Evolutionary conservation across 2,113 vertebrate genomes (phyloP).

Genomic region (Bufo gargarizans): DNA sequence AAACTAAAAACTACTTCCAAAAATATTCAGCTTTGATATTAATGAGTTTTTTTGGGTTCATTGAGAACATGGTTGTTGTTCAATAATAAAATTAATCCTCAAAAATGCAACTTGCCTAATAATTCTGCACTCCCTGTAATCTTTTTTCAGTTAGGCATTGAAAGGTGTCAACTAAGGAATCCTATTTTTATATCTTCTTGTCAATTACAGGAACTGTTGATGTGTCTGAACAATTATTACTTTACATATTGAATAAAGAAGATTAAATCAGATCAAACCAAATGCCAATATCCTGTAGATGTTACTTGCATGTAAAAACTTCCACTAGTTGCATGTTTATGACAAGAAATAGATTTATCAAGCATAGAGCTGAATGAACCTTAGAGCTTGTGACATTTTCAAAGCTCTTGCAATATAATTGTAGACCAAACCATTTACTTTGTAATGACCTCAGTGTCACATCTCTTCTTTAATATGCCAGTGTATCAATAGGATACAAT

Average conservation of each 20-base stretch:
- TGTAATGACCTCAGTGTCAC: background rate
- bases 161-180: no score
- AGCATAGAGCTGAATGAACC: constrained; percentile 3
- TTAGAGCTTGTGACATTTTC: constrained; percentile 26
- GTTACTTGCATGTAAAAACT: constrained; percentile 25
- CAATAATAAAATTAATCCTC: no score
- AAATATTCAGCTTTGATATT: no score
- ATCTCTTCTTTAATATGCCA: background rate
- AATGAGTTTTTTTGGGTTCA: no score
- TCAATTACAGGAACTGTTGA: background rate
- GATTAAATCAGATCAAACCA: constrained; percentile 40
- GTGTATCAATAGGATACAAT: constrained; percentile 12
- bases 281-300: constrained; percentile 37
- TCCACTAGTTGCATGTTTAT: constrained; percentile 28
- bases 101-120: no score
- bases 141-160: no score
- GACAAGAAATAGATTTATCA: constrained; percentile 14
- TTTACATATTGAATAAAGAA: constrained; percentile 47
- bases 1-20: no score
- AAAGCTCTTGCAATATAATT: constrained; percentile 27
- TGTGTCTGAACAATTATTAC: constrained; percentile 42
- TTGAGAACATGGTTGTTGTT: no score
- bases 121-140: no score
- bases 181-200: background rate
- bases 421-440: background rate